Evolutionary conservation across 2,888 invertebrate genomes (phyloP).

Genomic region (Lasioglossum malachurum): DNA sequence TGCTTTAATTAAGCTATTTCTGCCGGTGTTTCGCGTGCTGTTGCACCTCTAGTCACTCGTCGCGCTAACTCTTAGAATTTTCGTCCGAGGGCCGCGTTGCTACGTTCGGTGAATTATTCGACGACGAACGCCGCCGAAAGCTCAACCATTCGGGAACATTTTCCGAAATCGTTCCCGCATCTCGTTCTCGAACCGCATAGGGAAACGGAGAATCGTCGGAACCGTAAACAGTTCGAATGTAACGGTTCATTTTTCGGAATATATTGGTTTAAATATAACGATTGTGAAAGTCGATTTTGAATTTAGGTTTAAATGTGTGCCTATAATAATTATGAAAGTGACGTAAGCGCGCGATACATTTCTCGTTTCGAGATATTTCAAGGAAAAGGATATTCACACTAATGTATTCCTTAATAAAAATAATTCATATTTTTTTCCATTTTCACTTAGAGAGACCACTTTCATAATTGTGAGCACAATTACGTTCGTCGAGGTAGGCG

Average conservation of each 20-base stretch:
- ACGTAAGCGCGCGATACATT: too few relatives aligned
- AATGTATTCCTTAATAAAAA: too few relatives aligned
- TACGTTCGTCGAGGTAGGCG: not conserved
- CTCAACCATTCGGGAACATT: not conserved
- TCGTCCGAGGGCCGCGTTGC: not conserved
- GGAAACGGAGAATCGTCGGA: not conserved
- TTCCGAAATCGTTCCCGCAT: not conserved
- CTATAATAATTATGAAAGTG: too few relatives aligned
- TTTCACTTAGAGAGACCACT: too few relatives aligned
- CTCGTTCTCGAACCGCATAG: not conserved
- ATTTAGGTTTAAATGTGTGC: too few relatives aligned
- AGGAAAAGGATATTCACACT: too few relatives aligned
- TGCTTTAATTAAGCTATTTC: conserved; percentile 59
- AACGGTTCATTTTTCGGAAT: too few relatives aligned
- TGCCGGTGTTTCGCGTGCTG: not conserved
- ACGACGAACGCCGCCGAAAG: not conserved
- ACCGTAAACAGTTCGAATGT: too few relatives aligned
- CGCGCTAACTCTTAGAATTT: not conserved
- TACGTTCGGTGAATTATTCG: not conserved
- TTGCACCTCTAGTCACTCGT: not conserved
- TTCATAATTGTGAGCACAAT: not conserved
- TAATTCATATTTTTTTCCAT: too few relatives aligned
- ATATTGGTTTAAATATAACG: too few relatives aligned
- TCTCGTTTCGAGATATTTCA: too few relatives aligned
- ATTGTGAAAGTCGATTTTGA: too few relatives aligned